Base-by-base conservation (phyloP, 2,797 vertebrate genomes). In the Amniataba percoides region DNA sequence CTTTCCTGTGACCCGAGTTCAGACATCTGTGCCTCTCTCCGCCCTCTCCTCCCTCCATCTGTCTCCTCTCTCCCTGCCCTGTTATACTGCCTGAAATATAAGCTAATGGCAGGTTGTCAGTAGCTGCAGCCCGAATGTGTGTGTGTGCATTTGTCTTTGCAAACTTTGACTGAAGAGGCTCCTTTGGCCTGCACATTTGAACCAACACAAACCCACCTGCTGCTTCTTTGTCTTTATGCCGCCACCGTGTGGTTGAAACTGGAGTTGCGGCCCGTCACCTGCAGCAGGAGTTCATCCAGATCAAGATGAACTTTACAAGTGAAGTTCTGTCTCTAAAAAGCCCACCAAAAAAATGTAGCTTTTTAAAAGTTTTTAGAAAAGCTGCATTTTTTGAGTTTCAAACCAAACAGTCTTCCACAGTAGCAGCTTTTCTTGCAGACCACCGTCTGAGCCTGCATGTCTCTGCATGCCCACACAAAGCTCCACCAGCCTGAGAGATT, bases 21-120 rank as follows among this genome's bases (percentile, higher is more conserved):
- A 21, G 60, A 77, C 84, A 73, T 65, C 61, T 76, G 78, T 36
- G 56, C n/a, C 5, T 61, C 49, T 63, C 4, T 55, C 73, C 34
- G 0, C 71, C 40, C 43, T 51, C 19, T 74, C 31, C 58, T 66
- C 61, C 59, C 58, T 57, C 49, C 2, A n/a, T 34, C 79, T 16
- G n/a, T 59, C 62, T 72, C 51, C 53, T 21, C 49, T 55, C 66
- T 74, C 70, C 58, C 53, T 68, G 8, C 61, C 40, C 63, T 77
- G 64, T 72, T 55, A 74, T 60, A 45, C 25, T 48, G 10, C 53
- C 31, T 75, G n/a, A 85, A 73, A 51, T 71, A 63, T 57, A 60
- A 83, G 69, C 62, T 88, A 88, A 89, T 86, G 21, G 73, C 45
- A 71, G 82, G 74, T 80, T 91, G 81, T 81, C 82, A 85, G 58